Percentiles rank a stretch among this genome's conserved stretches.
Evolutionary conservation across 1,140 invertebrate species (phyloP).

Genomic region (Stegodyphus mimosarum): DNA sequence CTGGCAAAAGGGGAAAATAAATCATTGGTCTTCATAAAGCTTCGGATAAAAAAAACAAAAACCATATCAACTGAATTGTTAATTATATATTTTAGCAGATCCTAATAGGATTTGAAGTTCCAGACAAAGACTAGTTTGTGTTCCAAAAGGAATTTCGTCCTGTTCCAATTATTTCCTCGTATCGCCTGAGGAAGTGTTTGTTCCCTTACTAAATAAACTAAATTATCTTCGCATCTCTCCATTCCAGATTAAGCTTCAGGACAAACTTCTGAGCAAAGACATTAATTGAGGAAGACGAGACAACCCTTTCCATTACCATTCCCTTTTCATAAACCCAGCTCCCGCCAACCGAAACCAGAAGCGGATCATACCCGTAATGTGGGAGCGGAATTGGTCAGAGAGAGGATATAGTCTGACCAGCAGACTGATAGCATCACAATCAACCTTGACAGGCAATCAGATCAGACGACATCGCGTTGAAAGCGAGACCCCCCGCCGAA

Average conservation of each 20-base stretch:
- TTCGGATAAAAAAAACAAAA: too few species aligned
- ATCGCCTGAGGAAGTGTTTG: background rate
- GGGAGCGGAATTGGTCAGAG: constrained; percentile 12
- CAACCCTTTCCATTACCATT: constrained; percentile 38
- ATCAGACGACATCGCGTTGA: constrained; percentile 5
- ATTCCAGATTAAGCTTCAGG: constrained; percentile 7
- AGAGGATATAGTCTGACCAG: constrained; percentile 24
- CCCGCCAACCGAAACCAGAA: constrained; percentile 10
- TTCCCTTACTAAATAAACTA: background rate
- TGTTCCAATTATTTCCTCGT: too few species aligned
- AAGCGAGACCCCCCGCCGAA: too few species aligned
- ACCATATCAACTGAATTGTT: too few species aligned
- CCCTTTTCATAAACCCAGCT: constrained; percentile 41
- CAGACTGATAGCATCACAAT: constrained; percentile 29
- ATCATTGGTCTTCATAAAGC: too few species aligned
- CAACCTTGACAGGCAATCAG: constrained; percentile 53
- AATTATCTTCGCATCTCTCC: constrained; percentile 12
- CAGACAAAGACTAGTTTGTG: too few species aligned
- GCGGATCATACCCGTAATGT: too few species aligned
- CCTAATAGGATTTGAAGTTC: too few species aligned
- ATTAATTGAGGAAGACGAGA: constrained; percentile 32
- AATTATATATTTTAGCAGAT: too few species aligned
- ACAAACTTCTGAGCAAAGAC: constrained; percentile 12
- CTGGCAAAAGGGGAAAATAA: too few species aligned
- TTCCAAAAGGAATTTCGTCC: too few species aligned